A percentile compares a stretch with the other conserved stretches of the same genome.
Evolutionary conservation across 2,888 invertebrate species (phyloP).

Genomic region (Bombyx huttoni): DNA sequence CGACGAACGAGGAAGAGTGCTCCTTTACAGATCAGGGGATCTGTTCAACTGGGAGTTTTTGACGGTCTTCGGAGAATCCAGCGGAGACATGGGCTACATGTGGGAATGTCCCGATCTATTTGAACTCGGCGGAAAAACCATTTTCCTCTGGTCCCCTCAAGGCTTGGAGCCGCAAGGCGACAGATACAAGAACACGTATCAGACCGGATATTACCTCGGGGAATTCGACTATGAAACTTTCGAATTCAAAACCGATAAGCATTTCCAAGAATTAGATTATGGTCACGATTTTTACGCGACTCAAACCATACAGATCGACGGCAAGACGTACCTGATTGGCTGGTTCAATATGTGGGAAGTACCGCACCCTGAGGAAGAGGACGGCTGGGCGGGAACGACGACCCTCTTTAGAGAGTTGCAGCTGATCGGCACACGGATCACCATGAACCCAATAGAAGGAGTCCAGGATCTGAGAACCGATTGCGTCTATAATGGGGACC

Average conservation of each 20-base stretch:
- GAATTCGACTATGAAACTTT: constrained; percentile 50
- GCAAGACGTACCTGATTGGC: constrained; percentile 42
- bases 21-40: constrained; percentile 52
- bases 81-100: constrained; percentile 51
- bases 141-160: constrained; percentile 59
- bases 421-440: constrained; percentile 32
- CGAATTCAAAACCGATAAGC: constrained; percentile 38
- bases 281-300: constrained; percentile 65
- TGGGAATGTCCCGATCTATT: constrained; percentile 72
- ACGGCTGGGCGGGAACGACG: constrained; percentile 60
- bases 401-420: constrained; percentile 49
- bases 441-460: constrained; percentile 43
- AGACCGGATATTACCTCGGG: constrained; percentile 60
- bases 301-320: constrained; percentile 43
- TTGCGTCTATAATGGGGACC: constrained; percentile 18
- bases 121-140: constrained; percentile 47
- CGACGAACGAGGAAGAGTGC: constrained; percentile 40
- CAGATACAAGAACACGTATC: constrained; percentile 46
- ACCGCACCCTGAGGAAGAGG: constrained; percentile 38
- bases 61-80: constrained; percentile 42
- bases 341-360: constrained; percentile 65
- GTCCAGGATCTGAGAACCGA: constrained; percentile 32
- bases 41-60: constrained; percentile 50
- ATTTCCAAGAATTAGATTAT: constrained; percentile 56
- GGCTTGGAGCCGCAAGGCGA: constrained; percentile 48